Conservation (phyloP, 2,888 invertebrate species). For the Xylota segnis region DNA sequence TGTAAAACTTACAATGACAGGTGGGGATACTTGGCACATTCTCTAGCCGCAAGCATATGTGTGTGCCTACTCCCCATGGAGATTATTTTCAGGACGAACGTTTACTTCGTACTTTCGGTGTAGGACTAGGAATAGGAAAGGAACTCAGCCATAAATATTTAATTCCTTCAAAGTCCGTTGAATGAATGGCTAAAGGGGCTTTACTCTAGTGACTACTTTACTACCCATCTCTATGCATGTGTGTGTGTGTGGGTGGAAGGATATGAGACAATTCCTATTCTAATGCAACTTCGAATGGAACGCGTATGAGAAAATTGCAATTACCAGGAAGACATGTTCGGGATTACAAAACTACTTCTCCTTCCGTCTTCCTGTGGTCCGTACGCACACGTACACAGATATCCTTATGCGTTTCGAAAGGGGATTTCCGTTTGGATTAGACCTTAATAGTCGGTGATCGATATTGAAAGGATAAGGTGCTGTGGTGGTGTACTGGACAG, state of each 20-base stretch:
- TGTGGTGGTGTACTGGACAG: conserved; percentile 7
- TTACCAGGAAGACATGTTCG: conserved; percentile 15
- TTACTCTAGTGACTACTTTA: conserved; percentile 4
- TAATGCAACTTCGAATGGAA: conserved; percentile 25
- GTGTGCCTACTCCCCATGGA: conserved; percentile 11
- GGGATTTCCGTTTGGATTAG: conserved; percentile 2
- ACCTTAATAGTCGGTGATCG: conserved; percentile 34
- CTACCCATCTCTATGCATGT: not conserved
- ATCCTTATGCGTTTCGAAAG: conserved; percentile 7
- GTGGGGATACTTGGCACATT: conserved; percentile 57
- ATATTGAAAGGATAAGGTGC: conserved; percentile 45
- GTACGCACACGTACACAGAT: not conserved
- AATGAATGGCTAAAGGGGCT: conserved; percentile 29
- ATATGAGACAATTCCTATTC: conserved; percentile 21
- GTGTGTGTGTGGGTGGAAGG: not conserved
- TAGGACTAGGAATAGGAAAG: conserved; percentile 7
- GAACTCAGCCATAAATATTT: conserved; percentile 64
- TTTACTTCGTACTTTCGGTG: conserved; percentile 21
- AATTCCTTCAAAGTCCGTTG: conserved; percentile 64
- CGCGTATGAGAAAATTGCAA: conserved; percentile 26
- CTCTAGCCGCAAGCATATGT: conserved; percentile 25
- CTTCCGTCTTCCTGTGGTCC: not conserved
- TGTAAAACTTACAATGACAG: conserved; percentile 65
- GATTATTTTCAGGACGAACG: conserved; percentile 37
- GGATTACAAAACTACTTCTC: conserved; percentile 18